Evolutionary conservation across 2,888 invertebrate genomes (phyloP).

Genomic region (Synanthedon tipuliformis): DNA sequence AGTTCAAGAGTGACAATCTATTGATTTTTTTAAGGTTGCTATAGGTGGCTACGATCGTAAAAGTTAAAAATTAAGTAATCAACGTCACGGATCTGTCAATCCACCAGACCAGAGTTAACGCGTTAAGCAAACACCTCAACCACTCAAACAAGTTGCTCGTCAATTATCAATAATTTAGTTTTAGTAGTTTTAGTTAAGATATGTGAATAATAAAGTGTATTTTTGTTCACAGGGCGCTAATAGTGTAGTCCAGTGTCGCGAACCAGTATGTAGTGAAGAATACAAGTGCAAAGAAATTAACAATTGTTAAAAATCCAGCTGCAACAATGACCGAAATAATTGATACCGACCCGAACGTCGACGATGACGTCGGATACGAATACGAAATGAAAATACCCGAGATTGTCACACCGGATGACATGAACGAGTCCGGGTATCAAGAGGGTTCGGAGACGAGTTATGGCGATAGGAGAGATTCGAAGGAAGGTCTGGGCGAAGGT

Average conservation of each 20-base stretch:
- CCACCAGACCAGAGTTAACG: too few species aligned
- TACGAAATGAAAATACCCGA: slow-evolving; percentile 59
- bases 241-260: slow-evolving; percentile 33
- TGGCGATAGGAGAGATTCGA: slow-evolving; percentile 55
- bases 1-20: too few species aligned
- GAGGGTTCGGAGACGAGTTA: slow-evolving; percentile 59
- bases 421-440: slow-evolving; percentile 61
- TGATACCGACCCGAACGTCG: slow-evolving; percentile 33
- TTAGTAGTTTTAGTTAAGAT: too few species aligned
- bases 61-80: too few species aligned
- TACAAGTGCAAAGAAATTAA: slow-evolving; percentile 2
- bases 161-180: too few species aligned
- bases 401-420: slow-evolving; percentile 56
- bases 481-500: slow-evolving; percentile 56
- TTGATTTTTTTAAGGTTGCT: too few species aligned
- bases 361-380: slow-evolving; percentile 51
- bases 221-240: slow-evolving; percentile 46
- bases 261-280: slow-evolving; percentile 58
- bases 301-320: slow-evolving; percentile 3
- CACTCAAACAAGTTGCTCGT: too few species aligned
- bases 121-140: too few species aligned
- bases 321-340: slow-evolving; percentile 41
- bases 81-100: too few species aligned
- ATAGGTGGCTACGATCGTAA: too few species aligned
- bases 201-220: neutral